Evolutionary conservation across 2,797 vertebrate genomes (phyloP), one percentile per base, ranked within the genome.

Genomic region (Crocidura indochinensis): DNA sequence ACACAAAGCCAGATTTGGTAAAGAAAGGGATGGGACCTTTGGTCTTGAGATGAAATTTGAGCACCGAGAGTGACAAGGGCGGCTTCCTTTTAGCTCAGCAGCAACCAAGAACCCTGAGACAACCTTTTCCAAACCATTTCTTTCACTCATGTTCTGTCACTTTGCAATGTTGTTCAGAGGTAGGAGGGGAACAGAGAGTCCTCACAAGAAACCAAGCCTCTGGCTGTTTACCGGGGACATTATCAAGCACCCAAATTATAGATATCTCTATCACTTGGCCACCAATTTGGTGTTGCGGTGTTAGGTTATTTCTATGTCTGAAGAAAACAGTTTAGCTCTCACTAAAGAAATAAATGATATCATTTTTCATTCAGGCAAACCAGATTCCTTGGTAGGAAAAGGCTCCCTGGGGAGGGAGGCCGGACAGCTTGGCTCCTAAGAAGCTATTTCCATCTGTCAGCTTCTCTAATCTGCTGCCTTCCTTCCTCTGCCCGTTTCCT

Each of bases 331-430:
- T 96, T 97, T 96, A 86, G 81, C 89, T 96, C 95, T 91, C 95
- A 95, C 96, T 96, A 97, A 97, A 98, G 97, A 98, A 98, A 98
- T 95, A 98, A 97, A 93, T 97, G 96, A 98, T 97, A 97, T 98
- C 98, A 98, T 93, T 95, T 92, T 94, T 97, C 97, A 96, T 96
- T 97, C 95, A 94, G 94, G 86, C 90, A 93, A 38, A 96, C 96
- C 94, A 97, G 98, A 98, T 97, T 97, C 97, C 95, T 92, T 20
- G 51, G 95, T 90, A 95, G 87, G 88, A 96, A 97, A 97, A 96
- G 83, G 22, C 94, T 95, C 97, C 96, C 96, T 92, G 44, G 97
- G 96, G 95, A 97, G 96, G 90, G 67, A 27, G 53, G 83, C 90
- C 94, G 97, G 98, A 98, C 98, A 98, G 8, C 27, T 80, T 96